A percentile compares a stretch with the other conserved stretches of the same genome.
phyloP scores from a whole-genome alignment of 2,797 vertebrate genomes.

The Alfaro cultratus region DNA sequence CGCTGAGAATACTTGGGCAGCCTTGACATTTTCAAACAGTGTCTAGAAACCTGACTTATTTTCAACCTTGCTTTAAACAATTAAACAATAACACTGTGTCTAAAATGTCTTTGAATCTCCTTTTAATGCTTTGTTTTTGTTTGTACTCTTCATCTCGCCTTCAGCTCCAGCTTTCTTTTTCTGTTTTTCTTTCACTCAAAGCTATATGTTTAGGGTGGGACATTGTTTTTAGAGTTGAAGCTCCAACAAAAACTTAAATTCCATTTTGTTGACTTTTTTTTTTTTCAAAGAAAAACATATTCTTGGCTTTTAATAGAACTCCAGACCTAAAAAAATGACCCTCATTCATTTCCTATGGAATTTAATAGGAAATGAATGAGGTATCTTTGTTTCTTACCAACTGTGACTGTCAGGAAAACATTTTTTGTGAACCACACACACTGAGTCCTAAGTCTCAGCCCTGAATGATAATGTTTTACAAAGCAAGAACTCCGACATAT shows the following conservation, averaged over 20 bases:
- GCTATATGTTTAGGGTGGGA: not conserved
- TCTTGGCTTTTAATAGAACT: not conserved
- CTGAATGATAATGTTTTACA: too few species aligned
- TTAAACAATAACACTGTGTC: not conserved
- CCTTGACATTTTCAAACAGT: conserved; percentile 27
- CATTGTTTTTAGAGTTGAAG: not conserved
- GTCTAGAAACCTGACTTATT: conserved; percentile 13
- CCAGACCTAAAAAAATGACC: not conserved
- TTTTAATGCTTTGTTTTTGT: not conserved
- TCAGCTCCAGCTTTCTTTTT: not conserved
- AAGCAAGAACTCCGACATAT: too few species aligned
- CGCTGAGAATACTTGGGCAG: conserved; percentile 11
- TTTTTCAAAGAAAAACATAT: not conserved
- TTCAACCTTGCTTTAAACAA: conserved; percentile 13
- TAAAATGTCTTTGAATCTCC: not conserved
- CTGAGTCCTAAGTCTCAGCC: too few species aligned
- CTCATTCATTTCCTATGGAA: too few species aligned
- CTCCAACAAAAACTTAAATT: too few species aligned
- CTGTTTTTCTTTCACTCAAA: not conserved
- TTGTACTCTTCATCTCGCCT: not conserved
- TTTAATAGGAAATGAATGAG: too few species aligned
- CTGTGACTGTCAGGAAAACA: too few species aligned
- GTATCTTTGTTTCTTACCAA: too few species aligned
- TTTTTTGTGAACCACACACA: too few species aligned
- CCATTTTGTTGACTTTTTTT: not conserved